A percentile compares a stretch with the other conserved stretches of the same genome.
These are phyloP conservation scores for Dysmachus trigonus DNA, from an alignment of 2,888 invertebrate genomes.

Conservation along the genomic window DNA sequence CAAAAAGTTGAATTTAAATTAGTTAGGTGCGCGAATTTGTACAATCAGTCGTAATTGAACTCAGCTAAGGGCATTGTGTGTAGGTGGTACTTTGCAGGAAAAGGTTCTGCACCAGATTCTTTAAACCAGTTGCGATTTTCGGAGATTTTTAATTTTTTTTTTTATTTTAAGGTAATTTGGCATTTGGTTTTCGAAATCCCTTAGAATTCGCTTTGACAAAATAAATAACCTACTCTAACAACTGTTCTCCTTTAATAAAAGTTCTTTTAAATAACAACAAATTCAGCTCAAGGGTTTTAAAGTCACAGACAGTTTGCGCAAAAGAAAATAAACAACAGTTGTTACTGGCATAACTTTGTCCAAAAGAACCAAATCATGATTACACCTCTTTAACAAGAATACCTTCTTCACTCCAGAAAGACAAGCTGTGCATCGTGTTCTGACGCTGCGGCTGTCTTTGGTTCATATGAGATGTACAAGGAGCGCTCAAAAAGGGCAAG, in stretches of 20 bases:
- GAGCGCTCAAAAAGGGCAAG: neutral
- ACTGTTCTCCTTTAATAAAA: neutral
- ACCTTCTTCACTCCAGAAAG: slow-evolving; percentile 1
- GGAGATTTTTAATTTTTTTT: too few species aligned
- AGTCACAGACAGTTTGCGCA: neutral
- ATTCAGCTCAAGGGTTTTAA: neutral
- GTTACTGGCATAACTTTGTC: neutral
- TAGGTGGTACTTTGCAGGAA: neutral
- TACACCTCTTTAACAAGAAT: neutral
- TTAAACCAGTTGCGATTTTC: neutral
- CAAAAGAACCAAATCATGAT: neutral
- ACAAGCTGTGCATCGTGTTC: neutral
- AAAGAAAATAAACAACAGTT: neutral
- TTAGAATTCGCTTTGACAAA: neutral
- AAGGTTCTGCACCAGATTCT: neutral
- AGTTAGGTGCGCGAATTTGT: neutral
- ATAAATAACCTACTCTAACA: neutral
- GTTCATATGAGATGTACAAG: neutral
- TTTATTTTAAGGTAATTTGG: too few species aligned
- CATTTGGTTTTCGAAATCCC: neutral
- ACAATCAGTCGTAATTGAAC: neutral
- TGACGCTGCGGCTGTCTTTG: neutral
- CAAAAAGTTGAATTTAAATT: neutral
- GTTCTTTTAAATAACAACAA: neutral
- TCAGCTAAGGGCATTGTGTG: neutral